Evolutionary conservation across 2,797 vertebrate genomes (phyloP), one percentile per base, ranked within the genome.

Genomic region (Falco naumanni): DNA sequence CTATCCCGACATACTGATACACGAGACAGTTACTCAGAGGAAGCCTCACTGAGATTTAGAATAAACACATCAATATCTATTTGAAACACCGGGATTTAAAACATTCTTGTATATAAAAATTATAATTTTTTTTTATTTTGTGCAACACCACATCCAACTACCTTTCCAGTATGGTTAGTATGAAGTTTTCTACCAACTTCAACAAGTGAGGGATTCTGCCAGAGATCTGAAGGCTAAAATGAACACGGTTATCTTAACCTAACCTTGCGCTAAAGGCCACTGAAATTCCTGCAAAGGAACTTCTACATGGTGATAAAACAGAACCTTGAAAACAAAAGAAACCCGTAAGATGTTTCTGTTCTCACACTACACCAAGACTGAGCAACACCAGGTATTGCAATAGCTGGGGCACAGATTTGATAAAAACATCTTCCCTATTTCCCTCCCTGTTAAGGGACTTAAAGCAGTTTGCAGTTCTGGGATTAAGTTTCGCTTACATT

Each of bases 1-100:
- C 43, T 57, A 25, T 21, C 48, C 60, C 68, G 68, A 59, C n/a
- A 34, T 15, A 54, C 11, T 50, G 41, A 50, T 22, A 29, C 26
- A 25, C 10, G 79, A 82, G 48, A 47, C 22, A 64, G n/a, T 34
- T n/a, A 51, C 0, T 0, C 13, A 57, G n/a, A 68, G 11, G 48
- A 93, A 79, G 22, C 13, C n/a, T 71, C 48, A 70, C 12, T 51
- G 45, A 50, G 34, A 57, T 63, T 64, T 53, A 84, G 25, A 89
- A 81, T n/a, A 75, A 80, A 51, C 11, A 53, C 51, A 80, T 54
- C 28, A 85, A 9, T 65, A 71, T 13, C 48, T 50, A 19, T 20
- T 69, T 34, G 22, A 72, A 89, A 90, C 12, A 60, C 6, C 0
- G 3, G 13, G 21, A 90, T 60, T 87, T 91, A 12, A 84, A 85